Evolutionary conservation across 2,888 invertebrate species (phyloP).

Genomic region (Anodontia alba): DNA sequence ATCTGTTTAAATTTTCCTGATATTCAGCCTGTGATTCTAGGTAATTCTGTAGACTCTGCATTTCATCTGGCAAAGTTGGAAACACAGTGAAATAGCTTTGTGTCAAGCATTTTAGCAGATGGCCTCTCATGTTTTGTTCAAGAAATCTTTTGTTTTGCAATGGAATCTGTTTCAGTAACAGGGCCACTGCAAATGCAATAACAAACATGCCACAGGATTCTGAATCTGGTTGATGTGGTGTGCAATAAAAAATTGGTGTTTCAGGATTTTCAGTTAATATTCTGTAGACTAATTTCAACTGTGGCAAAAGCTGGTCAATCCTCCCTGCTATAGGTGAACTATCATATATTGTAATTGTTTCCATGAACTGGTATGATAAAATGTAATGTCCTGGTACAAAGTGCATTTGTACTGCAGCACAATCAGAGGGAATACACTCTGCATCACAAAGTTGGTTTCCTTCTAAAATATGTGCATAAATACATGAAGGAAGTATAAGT

Average conservation of each 20-base stretch:
- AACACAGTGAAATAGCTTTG: neutral
- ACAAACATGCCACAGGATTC: slow-evolving; percentile 28
- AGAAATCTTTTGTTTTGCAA: neutral
- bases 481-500: neutral
- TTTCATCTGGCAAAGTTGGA: neutral
- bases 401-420: slow-evolving; percentile 21
- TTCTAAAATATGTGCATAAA: neutral
- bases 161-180: neutral
- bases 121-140: neutral
- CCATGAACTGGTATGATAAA: slow-evolving; percentile 8
- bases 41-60: neutral
- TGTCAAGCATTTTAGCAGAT: neutral
- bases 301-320: neutral
- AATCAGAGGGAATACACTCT: neutral
- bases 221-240: slow-evolving; percentile 24
- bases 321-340: slow-evolving; percentile 5
- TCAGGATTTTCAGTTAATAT: neutral
- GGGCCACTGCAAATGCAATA: slow-evolving; percentile 17
- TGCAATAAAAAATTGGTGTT: slow-evolving; percentile 18
- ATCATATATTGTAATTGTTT: slow-evolving; percentile 19
- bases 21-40: neutral
- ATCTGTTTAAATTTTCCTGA: neutral
- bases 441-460: neutral
- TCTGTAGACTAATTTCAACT: slow-evolving; percentile 5
- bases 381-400: slow-evolving; percentile 26